Conservation (phyloP, 1,140 invertebrate genomes). For the Stegodyphus dumicola region DNA sequence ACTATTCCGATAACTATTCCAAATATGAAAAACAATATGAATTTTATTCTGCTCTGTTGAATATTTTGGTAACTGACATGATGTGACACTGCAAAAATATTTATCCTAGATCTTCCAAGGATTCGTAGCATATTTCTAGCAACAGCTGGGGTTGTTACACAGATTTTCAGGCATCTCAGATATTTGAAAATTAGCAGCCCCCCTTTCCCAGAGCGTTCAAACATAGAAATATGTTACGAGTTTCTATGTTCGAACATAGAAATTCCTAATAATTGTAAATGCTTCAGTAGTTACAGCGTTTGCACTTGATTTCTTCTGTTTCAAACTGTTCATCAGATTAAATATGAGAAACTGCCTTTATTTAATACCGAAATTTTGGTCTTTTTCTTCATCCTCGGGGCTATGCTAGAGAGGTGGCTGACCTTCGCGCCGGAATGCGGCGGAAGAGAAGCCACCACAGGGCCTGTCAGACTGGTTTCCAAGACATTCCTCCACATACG, state of each 20-base stretch:
- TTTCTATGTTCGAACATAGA: too few relatives aligned
- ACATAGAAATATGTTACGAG: too few relatives aligned
- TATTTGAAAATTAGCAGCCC: not conserved
- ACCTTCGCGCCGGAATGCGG: constrained; percentile 8
- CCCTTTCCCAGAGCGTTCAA: too few relatives aligned
- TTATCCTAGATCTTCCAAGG: too few relatives aligned
- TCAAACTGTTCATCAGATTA: not conserved
- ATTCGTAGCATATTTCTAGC: too few relatives aligned
- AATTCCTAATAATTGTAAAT: too few relatives aligned
- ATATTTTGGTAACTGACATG: too few relatives aligned
- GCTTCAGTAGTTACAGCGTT: too few relatives aligned
- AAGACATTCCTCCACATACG: constrained; percentile 1
- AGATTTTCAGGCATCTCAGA: not conserved
- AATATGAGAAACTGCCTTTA: not conserved
- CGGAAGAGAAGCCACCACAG: not conserved
- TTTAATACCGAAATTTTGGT: not conserved
- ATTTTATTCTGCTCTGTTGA: too few relatives aligned
- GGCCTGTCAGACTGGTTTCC: constrained; percentile 13
- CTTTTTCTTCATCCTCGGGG: not conserved
- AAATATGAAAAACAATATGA: too few relatives aligned
- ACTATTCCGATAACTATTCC: too few relatives aligned
- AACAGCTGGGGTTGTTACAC: not conserved
- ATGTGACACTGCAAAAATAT: too few relatives aligned
- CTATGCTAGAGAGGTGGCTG: constrained; percentile 4
- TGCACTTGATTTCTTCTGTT: not conserved